Conservation (phyloP, 2,888 invertebrate species). For the Griposia aprilina region DNA sequence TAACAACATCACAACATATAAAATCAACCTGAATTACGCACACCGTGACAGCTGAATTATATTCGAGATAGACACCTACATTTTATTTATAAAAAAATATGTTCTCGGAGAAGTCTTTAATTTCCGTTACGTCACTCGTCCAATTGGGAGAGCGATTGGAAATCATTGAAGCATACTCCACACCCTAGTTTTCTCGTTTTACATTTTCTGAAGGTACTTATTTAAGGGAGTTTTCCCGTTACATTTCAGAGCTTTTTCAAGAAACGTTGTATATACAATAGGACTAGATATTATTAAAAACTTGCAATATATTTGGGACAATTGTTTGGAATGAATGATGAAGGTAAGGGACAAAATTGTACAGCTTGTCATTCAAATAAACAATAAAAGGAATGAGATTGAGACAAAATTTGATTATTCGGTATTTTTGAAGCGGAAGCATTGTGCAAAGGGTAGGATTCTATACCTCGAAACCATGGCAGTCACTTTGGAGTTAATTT, state of each 20-base stretch:
- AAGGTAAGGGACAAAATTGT: background rate
- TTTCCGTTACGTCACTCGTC: constrained; percentile 90
- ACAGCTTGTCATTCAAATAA: background rate
- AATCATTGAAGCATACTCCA: constrained; percentile 83
- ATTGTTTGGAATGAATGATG: background rate
- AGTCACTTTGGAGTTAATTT: constrained; percentile 2
- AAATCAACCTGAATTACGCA: constrained; percentile 56
- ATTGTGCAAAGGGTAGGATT: too few species aligned
- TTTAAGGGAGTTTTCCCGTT: constrained; percentile 31
- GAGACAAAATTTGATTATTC: background rate
- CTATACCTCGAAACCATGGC: background rate
- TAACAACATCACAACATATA: constrained; percentile 6
- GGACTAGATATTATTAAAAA: constrained; percentile 4
- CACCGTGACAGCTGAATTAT: constrained; percentile 60
- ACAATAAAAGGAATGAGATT: background rate
- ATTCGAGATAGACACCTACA: constrained; percentile 59
- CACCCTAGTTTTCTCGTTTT: constrained; percentile 74
- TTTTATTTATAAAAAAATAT: constrained; percentile 73
- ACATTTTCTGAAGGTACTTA: constrained; percentile 70
- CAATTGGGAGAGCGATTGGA: constrained; percentile 88
- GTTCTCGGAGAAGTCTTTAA: constrained; percentile 85
- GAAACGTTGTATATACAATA: constrained; percentile 14
- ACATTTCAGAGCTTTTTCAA: constrained; percentile 13
- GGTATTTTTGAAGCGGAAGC: background rate
- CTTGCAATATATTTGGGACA: background rate